Percentiles rank a stretch among this genome's conserved stretches.
phyloP scores from a whole-genome alignment of 2,888 invertebrate species.

The Raillietiella orientalis region DNA sequence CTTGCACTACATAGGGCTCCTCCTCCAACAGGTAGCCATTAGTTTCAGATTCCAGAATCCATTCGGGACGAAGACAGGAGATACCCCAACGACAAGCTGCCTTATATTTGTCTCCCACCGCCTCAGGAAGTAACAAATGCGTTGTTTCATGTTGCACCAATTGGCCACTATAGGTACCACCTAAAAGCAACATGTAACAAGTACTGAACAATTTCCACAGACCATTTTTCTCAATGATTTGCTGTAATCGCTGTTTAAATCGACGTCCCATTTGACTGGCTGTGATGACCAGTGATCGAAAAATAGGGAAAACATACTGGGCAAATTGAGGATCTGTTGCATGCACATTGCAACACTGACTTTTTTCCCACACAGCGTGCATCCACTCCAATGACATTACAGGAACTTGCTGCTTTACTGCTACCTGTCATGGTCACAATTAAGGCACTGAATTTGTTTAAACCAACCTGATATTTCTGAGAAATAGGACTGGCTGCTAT shows the following conservation, averaged over 20 bases:
- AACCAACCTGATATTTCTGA: conserved; percentile 13
- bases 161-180: conserved; percentile 21
- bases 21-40: too few species aligned
- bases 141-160: conserved; percentile 18
- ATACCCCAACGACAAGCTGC: conserved; percentile 21
- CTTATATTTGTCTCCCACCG: conserved; percentile 34
- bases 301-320: conserved; percentile 26
- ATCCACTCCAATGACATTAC: conserved; percentile 51
- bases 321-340: conserved; percentile 29
- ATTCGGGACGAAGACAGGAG: conserved; percentile 35
- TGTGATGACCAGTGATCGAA: conserved; percentile 40
- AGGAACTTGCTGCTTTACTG: conserved; percentile 27
- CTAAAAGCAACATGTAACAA: too few species aligned
- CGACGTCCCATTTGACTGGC: conserved; percentile 32
- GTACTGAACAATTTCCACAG: too few species aligned
- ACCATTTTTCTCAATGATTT: conserved; percentile 35
- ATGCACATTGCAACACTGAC: conserved; percentile 22
- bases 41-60: conserved; percentile 43
- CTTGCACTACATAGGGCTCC: too few species aligned
- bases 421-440: too few species aligned
- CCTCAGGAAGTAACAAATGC: conserved; percentile 18
- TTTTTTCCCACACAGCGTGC: conserved; percentile 38
- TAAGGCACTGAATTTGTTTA: too few species aligned
- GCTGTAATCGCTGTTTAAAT: conserved; percentile 27
- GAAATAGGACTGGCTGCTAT: conserved; percentile 23